Evolutionary conservation across 2,113 vertebrate genomes (phyloP).

Genomic region (Alethe castanea): DNA sequence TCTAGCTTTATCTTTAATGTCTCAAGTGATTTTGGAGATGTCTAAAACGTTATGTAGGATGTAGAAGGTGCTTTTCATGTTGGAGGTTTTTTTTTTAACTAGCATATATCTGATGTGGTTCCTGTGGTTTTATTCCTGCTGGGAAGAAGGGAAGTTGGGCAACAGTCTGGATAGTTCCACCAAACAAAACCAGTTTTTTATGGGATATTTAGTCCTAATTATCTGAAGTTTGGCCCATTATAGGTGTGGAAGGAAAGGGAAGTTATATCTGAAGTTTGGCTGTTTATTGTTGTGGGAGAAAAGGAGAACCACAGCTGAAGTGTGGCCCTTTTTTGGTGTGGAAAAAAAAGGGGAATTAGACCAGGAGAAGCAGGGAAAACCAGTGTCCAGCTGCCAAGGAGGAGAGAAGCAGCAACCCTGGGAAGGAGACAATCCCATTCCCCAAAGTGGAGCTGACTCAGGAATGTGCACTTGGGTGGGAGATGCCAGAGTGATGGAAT

Average conservation of each 20-base stretch:
- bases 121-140: background rate
- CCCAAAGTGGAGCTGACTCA: rapidly evolving
- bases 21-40: background rate
- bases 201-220: background rate
- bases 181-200: background rate
- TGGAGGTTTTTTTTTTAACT: background rate
- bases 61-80: background rate
- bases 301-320: background rate
- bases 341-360: background rate
- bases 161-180: background rate
- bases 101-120: background rate
- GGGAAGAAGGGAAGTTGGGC: background rate
- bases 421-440: background rate
- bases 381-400: background rate
- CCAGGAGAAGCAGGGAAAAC: background rate
- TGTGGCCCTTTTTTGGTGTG: background rate
- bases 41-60: background rate
- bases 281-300: background rate
- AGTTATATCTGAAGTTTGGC: background rate
- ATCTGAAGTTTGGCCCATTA: background rate
- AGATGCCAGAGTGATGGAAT: background rate
- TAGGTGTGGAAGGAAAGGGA: background rate
- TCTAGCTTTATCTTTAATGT: background rate
- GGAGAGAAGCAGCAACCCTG: background rate
- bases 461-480: background rate